These are phyloP conservation scores for Rhea pennata DNA, from an alignment of 2,113 vertebrate species.

Conservation along the genomic window DNA sequence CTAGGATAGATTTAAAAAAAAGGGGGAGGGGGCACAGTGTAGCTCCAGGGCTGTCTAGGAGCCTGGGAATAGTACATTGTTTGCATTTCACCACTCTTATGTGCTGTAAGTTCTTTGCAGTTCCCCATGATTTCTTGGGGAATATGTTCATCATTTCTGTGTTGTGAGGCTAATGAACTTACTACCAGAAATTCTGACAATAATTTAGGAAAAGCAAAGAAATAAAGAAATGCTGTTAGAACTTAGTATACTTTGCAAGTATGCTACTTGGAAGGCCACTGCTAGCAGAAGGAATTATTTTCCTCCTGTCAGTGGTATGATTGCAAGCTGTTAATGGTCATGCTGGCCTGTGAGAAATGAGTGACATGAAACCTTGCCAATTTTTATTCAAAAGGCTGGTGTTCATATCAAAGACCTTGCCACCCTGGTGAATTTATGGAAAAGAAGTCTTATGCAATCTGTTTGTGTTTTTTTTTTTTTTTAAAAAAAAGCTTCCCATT, in stretches of 20 bases:
- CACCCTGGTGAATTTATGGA: background rate
- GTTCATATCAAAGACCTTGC: background rate
- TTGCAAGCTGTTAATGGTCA: background rate
- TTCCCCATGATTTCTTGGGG: background rate
- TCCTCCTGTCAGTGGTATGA: background rate
- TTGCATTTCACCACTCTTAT: background rate
- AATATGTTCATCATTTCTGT: background rate
- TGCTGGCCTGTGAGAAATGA: background rate
- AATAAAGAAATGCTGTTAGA: background rate
- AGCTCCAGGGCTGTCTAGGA: no score
- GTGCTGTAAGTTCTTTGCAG: background rate
- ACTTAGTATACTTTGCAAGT: background rate
- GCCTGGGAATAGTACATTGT: no score
- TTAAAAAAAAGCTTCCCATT: background rate
- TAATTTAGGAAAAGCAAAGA: background rate
- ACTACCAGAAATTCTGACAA: background rate
- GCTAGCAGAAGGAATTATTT: slow-evolving; percentile 22
- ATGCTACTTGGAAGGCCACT: background rate
- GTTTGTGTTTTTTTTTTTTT: background rate
- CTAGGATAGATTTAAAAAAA: no score
- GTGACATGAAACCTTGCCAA: background rate
- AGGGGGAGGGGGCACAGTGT: no score
- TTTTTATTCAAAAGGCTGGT: background rate
- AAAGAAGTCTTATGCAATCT: background rate
- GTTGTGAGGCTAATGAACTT: background rate